phyloP scores from a whole-genome alignment of 2,888 invertebrate genomes.

The Scaptomyza polygonia region DNA sequence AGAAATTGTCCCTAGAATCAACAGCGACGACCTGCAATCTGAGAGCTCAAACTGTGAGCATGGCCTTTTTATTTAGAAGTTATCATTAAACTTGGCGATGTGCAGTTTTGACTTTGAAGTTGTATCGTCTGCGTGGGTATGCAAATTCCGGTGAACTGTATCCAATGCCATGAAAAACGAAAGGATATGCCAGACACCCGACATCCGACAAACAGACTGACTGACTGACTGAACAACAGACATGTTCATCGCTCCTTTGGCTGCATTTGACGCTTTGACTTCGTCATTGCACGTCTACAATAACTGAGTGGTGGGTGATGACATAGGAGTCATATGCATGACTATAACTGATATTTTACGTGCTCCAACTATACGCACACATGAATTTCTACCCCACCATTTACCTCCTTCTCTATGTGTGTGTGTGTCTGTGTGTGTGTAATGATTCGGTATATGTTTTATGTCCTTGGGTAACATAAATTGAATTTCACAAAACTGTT shows the following conservation, averaged over 20 bases:
- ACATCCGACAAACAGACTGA: neutral
- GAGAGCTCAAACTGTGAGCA: conserved; percentile 50
- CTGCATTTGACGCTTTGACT: conserved; percentile 76
- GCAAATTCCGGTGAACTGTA: conserved; percentile 1
- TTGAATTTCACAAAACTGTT: conserved; percentile 83
- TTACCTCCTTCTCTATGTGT: neutral
- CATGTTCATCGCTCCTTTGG: conserved; percentile 32
- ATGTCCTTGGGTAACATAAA: conserved; percentile 81
- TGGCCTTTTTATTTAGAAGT: conserved; percentile 62
- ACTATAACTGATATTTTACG: conserved; percentile 78
- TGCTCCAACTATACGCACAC: conserved; percentile 53
- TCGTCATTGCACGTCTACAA: conserved; percentile 70
- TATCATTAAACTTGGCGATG: conserved; percentile 66
- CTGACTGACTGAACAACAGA: conserved; percentile 9
- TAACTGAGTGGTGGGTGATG: conserved; percentile 4
- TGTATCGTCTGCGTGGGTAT: conserved; percentile 36
- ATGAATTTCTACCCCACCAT: conserved; percentile 4
- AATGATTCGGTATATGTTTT: conserved; percentile 77
- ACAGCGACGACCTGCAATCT: conserved; percentile 37
- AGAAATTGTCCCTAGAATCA: neutral
- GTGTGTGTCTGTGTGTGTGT: conserved; percentile 59
- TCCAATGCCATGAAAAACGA: conserved; percentile 66
- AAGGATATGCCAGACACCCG: conserved; percentile 56
- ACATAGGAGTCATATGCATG: conserved; percentile 42
- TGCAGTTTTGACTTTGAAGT: conserved; percentile 62